Evolutionary conservation across 2,888 invertebrate species (phyloP), one percentile per base, ranked within the genome.

Genomic region (Gonocerus acuteangulatus): DNA sequence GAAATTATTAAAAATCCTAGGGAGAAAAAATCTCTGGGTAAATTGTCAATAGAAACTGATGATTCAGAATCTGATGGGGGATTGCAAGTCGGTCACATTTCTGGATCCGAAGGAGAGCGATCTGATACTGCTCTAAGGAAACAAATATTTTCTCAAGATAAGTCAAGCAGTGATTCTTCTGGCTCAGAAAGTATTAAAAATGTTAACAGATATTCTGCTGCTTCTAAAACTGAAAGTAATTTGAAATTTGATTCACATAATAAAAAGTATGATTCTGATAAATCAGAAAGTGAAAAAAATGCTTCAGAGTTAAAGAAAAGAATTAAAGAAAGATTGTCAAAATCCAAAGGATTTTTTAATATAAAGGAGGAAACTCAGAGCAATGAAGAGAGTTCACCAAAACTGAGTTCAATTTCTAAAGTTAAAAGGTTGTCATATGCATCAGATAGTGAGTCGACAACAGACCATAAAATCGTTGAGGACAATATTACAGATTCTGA

Each of bases 81-180:
- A 52, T n/a, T 34, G 18, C 15, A 11, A 15, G 42, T 11, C 7
- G 11, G 21, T 39, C 22, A 44, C n/a, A 18, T 21, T 23, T 54
- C 34, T 15, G 44, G 23, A n/a, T 54, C 54, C 1, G 54, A 54
- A 22, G 54, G 54, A 6, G 36, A 54, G 13, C 15, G 54, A 2
- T 54, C 54, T 15, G 54, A 54, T 11, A 54, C 54, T 44, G 54
- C 54, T 44, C 39, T 54, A 42, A 54, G 54, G 23, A 42, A 15
- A 16, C 22, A 54, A 15, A 54, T 54, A 9, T 54, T 44, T 9
- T 39, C 34, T 18, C 16, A 19, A 2, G 19, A 27, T 32, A 11
- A 34, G 18, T 51, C 51, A 34, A 7, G 13, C 51, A 19, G 18
- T n/a, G 32, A 34, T 36, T 51, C 54, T 42, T 39, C 44, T 6